Evolutionary conservation across 2,888 invertebrate genomes (phyloP), one percentile per base, ranked within the genome.

Genomic region (Caenorhabditis angaria): DNA sequence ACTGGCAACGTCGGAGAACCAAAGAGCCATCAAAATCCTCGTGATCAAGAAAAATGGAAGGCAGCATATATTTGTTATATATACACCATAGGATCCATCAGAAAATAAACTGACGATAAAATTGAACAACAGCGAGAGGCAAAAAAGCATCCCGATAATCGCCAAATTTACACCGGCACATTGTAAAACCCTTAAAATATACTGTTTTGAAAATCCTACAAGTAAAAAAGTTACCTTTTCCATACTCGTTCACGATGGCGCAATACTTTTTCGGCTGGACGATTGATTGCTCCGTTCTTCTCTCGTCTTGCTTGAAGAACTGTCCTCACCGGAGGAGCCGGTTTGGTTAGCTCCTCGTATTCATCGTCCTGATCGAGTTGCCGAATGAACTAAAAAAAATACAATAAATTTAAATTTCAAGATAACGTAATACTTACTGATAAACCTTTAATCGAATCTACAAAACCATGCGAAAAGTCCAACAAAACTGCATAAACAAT

Each of bases 1-100:
- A 27, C 78, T 78, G 0, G 83, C 81, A 57, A 84, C 77, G 60
- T 84, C 85, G 0, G 85, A 82, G 56, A 85, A 85, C 82, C 82
- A 83, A 10, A 85, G 73, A 18, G 80, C 76, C 63, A 77, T 77
- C 24, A 84, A 48, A 22, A 82, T 53, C 22, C 83, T 69, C 5
- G 82, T 72, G n/a, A 74, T 56, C 20, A 82, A 25, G 32, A 70
- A 74, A 22, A 78, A 54, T 29, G 80, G 75, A 2, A 67, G 29
- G 27, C 48, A 47, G 24, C 73, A 53, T 47, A 75, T 5, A 54
- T 5, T 54, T 1, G 27, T 54, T 22, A 64, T 22, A 35, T 35
- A 53, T 54, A 48, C 32, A 57, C 14, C 64, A 67, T 53, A 68
- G 25, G 14, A 24, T 50, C 6, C 48, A 5, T 25, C 68, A 65